These are phyloP conservation scores for Macheiramphus alcinus DNA, from an alignment of 2,113 vertebrate species.

Conservation along the genomic window DNA sequence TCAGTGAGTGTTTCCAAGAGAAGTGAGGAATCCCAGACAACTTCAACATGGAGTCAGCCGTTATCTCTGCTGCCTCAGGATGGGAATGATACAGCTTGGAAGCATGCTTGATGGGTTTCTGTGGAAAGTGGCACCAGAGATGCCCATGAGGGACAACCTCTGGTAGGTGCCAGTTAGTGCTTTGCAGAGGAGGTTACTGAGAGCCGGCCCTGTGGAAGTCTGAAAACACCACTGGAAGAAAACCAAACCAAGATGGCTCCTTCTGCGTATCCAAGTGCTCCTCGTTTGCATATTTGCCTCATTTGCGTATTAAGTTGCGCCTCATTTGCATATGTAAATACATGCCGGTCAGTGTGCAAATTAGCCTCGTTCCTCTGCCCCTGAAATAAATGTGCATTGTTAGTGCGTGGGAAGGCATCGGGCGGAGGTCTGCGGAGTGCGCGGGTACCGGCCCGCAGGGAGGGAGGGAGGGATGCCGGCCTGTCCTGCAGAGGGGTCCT, in stretches of 20 bases:
- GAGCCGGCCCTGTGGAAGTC: neutral
- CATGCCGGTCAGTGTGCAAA: slow-evolving; percentile 67
- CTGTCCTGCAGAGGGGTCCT: neutral
- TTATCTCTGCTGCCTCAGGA: slow-evolving; percentile 1
- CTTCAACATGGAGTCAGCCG: neutral
- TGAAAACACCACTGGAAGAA: neutral
- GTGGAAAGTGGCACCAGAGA: neutral
- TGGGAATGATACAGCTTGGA: neutral
- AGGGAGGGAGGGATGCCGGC: neutral
- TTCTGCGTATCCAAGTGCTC: slow-evolving; percentile 49
- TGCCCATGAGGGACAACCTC: neutral
- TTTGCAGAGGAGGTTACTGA: neutral
- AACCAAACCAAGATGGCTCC: slow-evolving; percentile 11
- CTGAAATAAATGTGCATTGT: neutral
- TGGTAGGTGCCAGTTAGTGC: neutral
- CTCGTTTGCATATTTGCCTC: slow-evolving; percentile 51
- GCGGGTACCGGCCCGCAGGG: neutral
- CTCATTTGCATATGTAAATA: slow-evolving; percentile 70
- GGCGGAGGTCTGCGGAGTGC: neutral
- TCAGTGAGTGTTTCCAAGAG: slow-evolving; percentile 31
- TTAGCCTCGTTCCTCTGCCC: slow-evolving; percentile 45
- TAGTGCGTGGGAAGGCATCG: neutral
- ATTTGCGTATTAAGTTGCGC: slow-evolving; percentile 46
- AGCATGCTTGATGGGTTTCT: neutral
- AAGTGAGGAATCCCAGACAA: slow-evolving; percentile 43